A percentile compares a stretch with the other conserved stretches of the same genome.
phyloP scores from a whole-genome alignment of 2,797 vertebrate genomes.

The Microctenopoma stevenorrisi region DNA sequence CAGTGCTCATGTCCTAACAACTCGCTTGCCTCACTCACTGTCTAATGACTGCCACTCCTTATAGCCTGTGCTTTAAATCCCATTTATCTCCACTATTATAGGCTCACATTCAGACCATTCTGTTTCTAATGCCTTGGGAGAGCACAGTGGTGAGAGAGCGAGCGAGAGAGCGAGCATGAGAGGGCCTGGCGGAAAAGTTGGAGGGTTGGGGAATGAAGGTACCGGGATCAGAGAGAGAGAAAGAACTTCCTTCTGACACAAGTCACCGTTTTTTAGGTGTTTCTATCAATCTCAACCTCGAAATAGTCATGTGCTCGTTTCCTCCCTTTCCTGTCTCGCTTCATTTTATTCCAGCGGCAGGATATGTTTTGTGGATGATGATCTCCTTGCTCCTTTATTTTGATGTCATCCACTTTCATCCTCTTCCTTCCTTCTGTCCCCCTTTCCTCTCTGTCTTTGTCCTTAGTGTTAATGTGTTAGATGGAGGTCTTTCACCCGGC shows the following conservation, averaged over 20 bases:
- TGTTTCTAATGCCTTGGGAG: constrained; percentile 75
- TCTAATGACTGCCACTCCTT: constrained; percentile 84
- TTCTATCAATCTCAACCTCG: constrained; percentile 67
- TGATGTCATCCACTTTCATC: constrained; percentile 63
- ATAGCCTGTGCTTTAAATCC: constrained; percentile 81
- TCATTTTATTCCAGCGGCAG: constrained; percentile 62
- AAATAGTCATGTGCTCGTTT: constrained; percentile 75
- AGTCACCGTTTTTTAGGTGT: constrained; percentile 63
- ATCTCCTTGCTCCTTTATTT: constrained; percentile 56
- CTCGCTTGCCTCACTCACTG: constrained; percentile 84
- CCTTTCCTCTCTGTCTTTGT: constrained; percentile 71
- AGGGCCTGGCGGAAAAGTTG: constrained; percentile 45
- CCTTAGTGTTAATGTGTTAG: constrained; percentile 82
- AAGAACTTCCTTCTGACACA: constrained; percentile 65
- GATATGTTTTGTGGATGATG: constrained; percentile 61
- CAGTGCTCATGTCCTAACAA: constrained; percentile 83
- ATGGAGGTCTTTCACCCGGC: constrained; percentile 83
- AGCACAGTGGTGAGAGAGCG: constrained; percentile 48
- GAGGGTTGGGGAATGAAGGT: constrained; percentile 44
- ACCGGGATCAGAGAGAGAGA: constrained; percentile 31
- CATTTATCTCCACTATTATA: constrained; percentile 83
- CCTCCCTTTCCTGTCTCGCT: constrained; percentile 64
- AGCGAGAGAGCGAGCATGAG: constrained; percentile 21
- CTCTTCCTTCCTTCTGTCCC: constrained; percentile 62
- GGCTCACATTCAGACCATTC: constrained; percentile 79